Evolutionary conservation across 2,888 invertebrate genomes (phyloP), one percentile per base, ranked within the genome.

Genomic region (Pandemis heparana): DNA sequence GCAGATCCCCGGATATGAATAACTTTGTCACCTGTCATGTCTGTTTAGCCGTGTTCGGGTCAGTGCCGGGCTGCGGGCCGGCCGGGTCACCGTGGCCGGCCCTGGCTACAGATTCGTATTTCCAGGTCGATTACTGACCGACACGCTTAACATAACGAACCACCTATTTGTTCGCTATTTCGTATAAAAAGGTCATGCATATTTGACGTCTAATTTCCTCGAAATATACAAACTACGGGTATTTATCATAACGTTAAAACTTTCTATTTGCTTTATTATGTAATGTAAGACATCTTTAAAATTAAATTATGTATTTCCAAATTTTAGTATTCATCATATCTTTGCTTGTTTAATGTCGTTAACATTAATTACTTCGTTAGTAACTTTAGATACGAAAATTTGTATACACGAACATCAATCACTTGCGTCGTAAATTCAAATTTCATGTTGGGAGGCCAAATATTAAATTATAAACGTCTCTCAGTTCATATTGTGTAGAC

Each of bases 41-140:
- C 63, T 41, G 12, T 63, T 69, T 74, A 74, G 48, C n/a, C 64
- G 64, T 64, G 73, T 64, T 38, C 61, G 41, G 63, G 51, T 16
- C 32, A 51, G 16, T 12, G 14, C 43, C 64, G 23, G 23, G 23
- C 23, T 32, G 23, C 23, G 23, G 23, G 23, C 23, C 23, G 23
- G 23, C 23, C 23, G 59, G 68, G 73, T 69, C 59, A 69, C 56
- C 56, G 23, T 23, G 43, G 62, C 39, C 53, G 38, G 51, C 39
- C 63, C 23, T 63, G 69, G 68, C 53, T 64, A 66, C 56, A 63
- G 64, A 61, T 75, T 71, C 56, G 51, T 43, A 56, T 65, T 71
- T 75, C 68, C 51, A 75, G 75, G 75, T 75, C 75, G 68, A 64
- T 48, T 63, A 63, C 48, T 64, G 48, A 48, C 63, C 48, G 59